Evolutionary conservation across 2,797 vertebrate genomes (phyloP).

Genomic region (Babyrousa celebensis): DNA sequence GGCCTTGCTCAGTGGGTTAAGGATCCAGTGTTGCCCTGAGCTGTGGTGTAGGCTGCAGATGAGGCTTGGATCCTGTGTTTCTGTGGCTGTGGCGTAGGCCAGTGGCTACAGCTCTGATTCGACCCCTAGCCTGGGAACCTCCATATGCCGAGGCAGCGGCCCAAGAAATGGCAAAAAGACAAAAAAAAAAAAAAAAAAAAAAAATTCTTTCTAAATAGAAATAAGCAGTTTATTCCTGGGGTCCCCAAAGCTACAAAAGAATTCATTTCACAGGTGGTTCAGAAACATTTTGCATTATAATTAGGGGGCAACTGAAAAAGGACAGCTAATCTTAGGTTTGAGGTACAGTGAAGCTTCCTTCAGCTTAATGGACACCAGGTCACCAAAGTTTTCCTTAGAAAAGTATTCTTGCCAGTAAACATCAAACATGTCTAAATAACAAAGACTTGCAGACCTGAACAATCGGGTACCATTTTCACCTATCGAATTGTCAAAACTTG

Average conservation of each 20-base stretch:
- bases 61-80: too few species aligned
- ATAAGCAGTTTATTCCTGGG: neutral
- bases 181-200: too few species aligned
- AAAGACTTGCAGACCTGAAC: neutral
- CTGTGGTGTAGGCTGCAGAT: too few species aligned
- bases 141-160: too few species aligned
- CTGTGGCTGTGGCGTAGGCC: too few species aligned
- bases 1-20: too few species aligned
- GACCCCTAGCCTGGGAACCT: too few species aligned
- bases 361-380: neutral
- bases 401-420: slow-evolving; percentile 42
- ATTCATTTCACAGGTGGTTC: neutral
- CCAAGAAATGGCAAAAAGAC: too few species aligned
- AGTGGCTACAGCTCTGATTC: too few species aligned
- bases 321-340: neutral
- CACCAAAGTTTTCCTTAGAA: neutral
- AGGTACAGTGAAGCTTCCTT: neutral
- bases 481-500: neutral
- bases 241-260: neutral
- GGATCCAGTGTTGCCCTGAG: too few species aligned
- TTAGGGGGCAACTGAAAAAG: neutral
- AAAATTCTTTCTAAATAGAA: slow-evolving; percentile 5
- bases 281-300: neutral
- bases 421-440: slow-evolving; percentile 3
- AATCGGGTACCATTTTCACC: slow-evolving; percentile 8